phyloP scores from a whole-genome alignment of 2,797 vertebrate genomes.

The Pantherophis vulpinus region DNA sequence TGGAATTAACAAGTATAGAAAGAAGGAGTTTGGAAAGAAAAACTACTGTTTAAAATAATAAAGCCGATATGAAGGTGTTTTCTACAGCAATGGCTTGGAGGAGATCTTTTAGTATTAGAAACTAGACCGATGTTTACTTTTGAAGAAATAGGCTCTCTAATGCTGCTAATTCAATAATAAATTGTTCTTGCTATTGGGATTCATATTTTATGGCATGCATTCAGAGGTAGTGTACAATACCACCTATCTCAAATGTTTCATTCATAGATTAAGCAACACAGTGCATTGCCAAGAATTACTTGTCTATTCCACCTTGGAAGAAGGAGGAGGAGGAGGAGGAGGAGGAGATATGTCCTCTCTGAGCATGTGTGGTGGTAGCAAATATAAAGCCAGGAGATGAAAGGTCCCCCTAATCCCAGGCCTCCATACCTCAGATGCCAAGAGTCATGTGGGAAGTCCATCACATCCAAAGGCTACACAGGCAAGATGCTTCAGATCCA shows the following conservation, averaged over 20 bases:
- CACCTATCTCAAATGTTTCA: not conserved
- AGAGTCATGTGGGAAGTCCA: not conserved
- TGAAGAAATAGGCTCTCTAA: not conserved
- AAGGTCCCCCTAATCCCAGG: not conserved
- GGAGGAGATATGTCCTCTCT: not conserved
- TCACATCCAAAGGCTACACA: not conserved
- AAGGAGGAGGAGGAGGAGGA: too few relatives aligned
- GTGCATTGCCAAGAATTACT: not conserved
- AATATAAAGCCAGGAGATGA: not conserved
- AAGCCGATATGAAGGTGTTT: not conserved
- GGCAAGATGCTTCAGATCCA: not conserved
- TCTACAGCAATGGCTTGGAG: not conserved
- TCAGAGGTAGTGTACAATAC: not conserved
- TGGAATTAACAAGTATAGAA: conserved; percentile 40
- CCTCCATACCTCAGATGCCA: not conserved
- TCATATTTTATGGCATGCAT: not conserved
- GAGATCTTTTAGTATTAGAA: not conserved
- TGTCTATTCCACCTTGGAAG: not conserved
- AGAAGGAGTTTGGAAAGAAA: conserved; percentile 36
- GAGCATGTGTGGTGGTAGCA: not conserved
- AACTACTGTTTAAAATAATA: conserved; percentile 17
- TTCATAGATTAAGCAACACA: not conserved
- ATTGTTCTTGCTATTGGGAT: not conserved
- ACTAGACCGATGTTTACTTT: not conserved
- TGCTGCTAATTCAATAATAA: not conserved